These are phyloP conservation scores for Tetrao urogallus DNA, from an alignment of 2,113 vertebrate species.

Conservation along the genomic window DNA sequence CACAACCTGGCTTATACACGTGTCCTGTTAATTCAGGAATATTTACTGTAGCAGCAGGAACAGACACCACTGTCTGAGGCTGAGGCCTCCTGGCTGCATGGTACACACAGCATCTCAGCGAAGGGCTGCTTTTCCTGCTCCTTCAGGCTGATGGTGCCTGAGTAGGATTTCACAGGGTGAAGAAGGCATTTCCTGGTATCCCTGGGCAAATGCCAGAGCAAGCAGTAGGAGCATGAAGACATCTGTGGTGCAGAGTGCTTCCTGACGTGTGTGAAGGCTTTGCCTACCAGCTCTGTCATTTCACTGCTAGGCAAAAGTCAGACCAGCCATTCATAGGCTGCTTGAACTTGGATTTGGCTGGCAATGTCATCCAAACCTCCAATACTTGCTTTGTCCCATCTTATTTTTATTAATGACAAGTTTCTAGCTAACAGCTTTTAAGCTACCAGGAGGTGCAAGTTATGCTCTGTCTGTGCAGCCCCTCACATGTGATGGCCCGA, in stretches of 20 bases:
- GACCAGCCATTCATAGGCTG: background rate
- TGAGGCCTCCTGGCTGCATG: background rate
- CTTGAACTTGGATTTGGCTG: background rate
- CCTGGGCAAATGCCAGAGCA: background rate
- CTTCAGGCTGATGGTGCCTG: background rate
- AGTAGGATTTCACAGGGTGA: background rate
- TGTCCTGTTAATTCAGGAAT: background rate
- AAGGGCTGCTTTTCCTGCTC: background rate
- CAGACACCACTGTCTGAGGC: too few relatives aligned
- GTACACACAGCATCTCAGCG: fast-evolving
- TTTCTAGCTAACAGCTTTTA: background rate
- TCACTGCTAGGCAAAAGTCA: background rate
- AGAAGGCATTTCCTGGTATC: background rate
- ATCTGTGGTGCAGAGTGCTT: background rate
- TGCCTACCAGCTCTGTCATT: background rate
- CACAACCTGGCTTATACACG: background rate
- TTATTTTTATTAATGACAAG: background rate
- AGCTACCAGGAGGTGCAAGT: background rate
- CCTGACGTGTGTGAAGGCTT: background rate
- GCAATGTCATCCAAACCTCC: background rate
- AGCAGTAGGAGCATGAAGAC: background rate
- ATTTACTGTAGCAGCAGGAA: background rate
- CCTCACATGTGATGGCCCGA: background rate
- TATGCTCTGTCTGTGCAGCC: background rate
- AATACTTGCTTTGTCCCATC: background rate